Percentiles rank a stretch among this genome's conserved stretches.
These are phyloP conservation scores for Dufourea novaeangliae DNA, from an alignment of 1,140 invertebrate species.

Conservation along the genomic window DNA sequence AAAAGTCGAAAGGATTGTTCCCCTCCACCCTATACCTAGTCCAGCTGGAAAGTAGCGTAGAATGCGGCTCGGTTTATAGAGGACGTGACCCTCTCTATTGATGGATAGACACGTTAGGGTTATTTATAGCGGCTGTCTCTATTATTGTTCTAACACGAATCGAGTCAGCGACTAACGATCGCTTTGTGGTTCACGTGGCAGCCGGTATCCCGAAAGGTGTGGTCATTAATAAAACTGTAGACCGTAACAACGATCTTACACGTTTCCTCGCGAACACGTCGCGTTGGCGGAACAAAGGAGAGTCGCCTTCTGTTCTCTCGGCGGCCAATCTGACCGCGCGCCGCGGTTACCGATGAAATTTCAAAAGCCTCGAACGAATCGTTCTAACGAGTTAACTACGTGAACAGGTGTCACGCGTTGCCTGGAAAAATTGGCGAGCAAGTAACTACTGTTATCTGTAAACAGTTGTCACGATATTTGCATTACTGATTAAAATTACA, in stretches of 20 bases:
- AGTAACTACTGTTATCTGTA: background rate
- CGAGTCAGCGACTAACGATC: conserved; percentile 53
- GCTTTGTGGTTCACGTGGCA: conserved; percentile 54
- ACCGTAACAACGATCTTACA: conserved; percentile 39
- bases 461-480: too few species aligned
- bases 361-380: background rate
- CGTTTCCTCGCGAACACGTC: conserved; percentile 4
- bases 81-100: conserved; percentile 46
- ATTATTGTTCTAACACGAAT: conserved; percentile 69
- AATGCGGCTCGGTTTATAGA: conserved; percentile 20
- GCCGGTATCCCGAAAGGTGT: conserved; percentile 55
- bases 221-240: conserved; percentile 66
- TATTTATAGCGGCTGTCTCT: conserved; percentile 72
- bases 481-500: background rate
- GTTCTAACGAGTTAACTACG: background rate
- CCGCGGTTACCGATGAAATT: background rate
- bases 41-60: conserved; percentile 19
- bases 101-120: conserved; percentile 68
- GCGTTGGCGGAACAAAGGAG: conserved; percentile 51
- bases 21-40: background rate
- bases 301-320: conserved; percentile 23
- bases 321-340: background rate
- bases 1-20: conserved; percentile 14
- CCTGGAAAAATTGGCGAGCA: conserved; percentile 1
- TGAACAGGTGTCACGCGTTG: conserved; percentile 11